Base-by-base conservation (phyloP, 2,797 vertebrate genomes). In the Poeciliopsis infans region DNA sequence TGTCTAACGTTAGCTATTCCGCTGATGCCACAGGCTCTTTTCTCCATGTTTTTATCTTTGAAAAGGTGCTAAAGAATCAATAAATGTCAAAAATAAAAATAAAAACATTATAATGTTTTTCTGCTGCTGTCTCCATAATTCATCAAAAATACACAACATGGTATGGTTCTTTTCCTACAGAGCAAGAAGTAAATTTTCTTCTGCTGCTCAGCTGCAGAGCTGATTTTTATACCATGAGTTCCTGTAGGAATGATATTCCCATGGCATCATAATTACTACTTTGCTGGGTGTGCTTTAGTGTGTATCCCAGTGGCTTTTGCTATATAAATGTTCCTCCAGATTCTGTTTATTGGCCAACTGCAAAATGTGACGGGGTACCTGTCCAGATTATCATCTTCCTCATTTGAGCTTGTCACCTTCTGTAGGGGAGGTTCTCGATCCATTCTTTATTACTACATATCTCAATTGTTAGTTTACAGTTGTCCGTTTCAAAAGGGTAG, bases 191-290 rank as follows among this genome's bases (percentile, higher is more conserved):
- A 80, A 74, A 2, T 82, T 76, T 25, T 92, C 85, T 47, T 92
- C 90, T 79, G 93, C 86, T 20, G 86, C 80, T 76, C 79, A 78
- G 61, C 92, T 84, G 55, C 79, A 91, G 45, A 88, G 84, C 8
- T 78, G 83, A 71, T 86, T 91, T 95, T 84, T 78, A 86, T 75
- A 90, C 51, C 92, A 94, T 80, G 64, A 91, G 84, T 39, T 94
- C 93, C 94, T 94, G 94, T 15, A 95, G 59, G 55, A 95, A 95
- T 2, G 93, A 91, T 74, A 94, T 85, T 4, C 76, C 33, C 77
- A 92, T 1, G 73, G 94, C 94, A 36, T 94, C 88, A 0, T 92
- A 94, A 45, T 84, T 84, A 55, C 91, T 92, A 12, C 92, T 80
- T 79, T 88, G 72, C 69, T 95, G 94, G 74, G 94, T 94, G 86